Base-by-base conservation (phyloP, 2,113 vertebrate genomes). In the Bagarius yarrelli region DNA sequence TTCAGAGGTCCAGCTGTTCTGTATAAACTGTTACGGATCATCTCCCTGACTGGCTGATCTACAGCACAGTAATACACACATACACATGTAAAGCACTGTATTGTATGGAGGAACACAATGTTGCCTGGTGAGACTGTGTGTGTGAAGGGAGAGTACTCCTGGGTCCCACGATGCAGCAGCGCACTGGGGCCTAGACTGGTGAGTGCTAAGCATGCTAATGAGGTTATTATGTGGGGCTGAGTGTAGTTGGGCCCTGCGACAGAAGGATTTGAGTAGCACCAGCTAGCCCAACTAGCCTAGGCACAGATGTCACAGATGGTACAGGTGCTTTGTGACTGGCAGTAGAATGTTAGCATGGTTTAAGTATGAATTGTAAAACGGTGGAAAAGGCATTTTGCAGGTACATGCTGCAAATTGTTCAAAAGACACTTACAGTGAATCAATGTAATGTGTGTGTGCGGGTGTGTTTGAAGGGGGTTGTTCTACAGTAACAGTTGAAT, bases 121-220 rank as follows among this genome's bases (percentile, higher is more conserved):
- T 91, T 91, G 90, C 90, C 89, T 86, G 86, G 90, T 88, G 89
- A 92, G 91, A 88, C 74, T 90, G 73, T 88, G 89, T 90, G 92
- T 93, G 93, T 93, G 91, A 94, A 93, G 91, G 91, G 89, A 87
- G 91, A 89, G 86, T 88, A 87, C 89, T 81, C 85, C 85, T 87
- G 91, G 90, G 92, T 93, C 93, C 93, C 92, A 91, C 90, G 91
- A 87, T 89, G 89, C 90, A 90, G 93, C 91, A 85, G 88, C 89
- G 75, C 90, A 87, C 88, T 86, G 79, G 89, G 92, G 91, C 90
- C 93, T 92, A 92, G 90, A 88, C 88, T 86, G 79, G 90, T 81
- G 89, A 91, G 91, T 88, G 89, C 87, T 81, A 89, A 85, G 92
- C 91, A 93, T 93, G 91, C 90, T 94, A 94, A 94, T 93, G 91